Conservation (phyloP, 2,888 invertebrate species). For the Folsomia candida region DNA sequence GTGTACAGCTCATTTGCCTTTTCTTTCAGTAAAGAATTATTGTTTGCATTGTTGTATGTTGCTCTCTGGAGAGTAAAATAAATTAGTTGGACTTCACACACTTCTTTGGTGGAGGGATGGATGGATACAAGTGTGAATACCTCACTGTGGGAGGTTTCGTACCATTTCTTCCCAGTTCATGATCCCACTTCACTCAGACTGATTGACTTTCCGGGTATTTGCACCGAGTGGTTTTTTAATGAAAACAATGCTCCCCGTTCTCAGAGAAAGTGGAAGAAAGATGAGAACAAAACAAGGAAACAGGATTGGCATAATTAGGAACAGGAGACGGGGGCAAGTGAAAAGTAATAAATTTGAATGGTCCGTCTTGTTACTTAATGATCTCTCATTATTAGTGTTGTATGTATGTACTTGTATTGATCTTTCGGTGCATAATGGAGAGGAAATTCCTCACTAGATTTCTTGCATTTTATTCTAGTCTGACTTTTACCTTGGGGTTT, state of each 20-base stretch:
- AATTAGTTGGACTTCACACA: constrained; percentile 3
- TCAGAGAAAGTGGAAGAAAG: neutral
- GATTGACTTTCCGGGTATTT: constrained; percentile 11
- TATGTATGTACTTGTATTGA: no score
- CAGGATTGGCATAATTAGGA: neutral
- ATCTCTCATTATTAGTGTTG: neutral
- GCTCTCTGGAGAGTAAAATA: neutral
- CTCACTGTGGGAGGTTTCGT: no score
- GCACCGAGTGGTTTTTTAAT: constrained; percentile 12
- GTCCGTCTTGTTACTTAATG: neutral
- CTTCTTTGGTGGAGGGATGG: no score
- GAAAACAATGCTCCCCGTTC: constrained; percentile 1
- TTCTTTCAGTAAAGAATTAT: neutral
- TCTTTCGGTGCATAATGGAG: no score
- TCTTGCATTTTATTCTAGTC: no score
- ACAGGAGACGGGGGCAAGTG: neutral
- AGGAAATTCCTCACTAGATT: no score
- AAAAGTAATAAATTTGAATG: neutral
- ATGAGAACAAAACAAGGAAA: no score
- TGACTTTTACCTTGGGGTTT: no score
- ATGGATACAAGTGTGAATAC: no score
- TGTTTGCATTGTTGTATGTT: neutral
- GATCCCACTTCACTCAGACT: constrained; percentile 5
- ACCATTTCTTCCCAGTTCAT: neutral
- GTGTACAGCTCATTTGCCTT: neutral